Evolutionary conservation across 2,797 vertebrate species (phyloP).

Genomic region (Poeciliopsis paucimaculata): DNA sequence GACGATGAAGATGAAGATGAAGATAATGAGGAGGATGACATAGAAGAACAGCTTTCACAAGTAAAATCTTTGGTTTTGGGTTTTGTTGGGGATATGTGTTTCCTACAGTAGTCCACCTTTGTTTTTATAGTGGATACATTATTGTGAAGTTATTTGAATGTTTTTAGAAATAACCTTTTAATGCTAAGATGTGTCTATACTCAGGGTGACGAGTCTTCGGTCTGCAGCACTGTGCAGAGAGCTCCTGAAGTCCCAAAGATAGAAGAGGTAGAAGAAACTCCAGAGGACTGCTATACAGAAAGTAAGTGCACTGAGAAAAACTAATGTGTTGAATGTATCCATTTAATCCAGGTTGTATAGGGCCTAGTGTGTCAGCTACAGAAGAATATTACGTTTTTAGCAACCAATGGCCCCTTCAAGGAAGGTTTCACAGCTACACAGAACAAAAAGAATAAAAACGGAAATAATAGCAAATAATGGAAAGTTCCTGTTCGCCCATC

Average conservation of each 20-base stretch:
- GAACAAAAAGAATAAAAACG: too few relatives aligned
- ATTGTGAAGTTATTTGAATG: not conserved
- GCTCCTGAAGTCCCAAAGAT: conserved; percentile 72
- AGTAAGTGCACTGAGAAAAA: conserved; percentile 29
- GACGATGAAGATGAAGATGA: conserved; percentile 38
- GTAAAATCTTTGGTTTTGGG: conserved; percentile 21
- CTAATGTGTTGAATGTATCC: not conserved
- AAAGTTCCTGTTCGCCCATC: too few relatives aligned
- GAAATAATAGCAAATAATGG: too few relatives aligned
- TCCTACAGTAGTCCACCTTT: not conserved
- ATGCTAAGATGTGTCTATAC: conserved; percentile 7
- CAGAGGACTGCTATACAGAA: conserved; percentile 86
- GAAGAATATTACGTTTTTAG: not conserved
- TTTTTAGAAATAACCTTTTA: not conserved
- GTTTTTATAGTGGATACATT: not conserved
- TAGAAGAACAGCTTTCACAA: conserved; percentile 3
- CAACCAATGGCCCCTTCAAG: too few relatives aligned
- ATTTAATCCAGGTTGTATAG: not conserved
- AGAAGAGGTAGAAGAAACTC: conserved; percentile 79
- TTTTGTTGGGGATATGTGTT: not conserved
- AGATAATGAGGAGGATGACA: conserved; percentile 23
- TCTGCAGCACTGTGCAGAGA: conserved; percentile 88
- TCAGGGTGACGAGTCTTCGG: conserved; percentile 54
- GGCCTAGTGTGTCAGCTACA: not conserved
- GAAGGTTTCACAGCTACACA: not conserved